Conservation (phyloP, 2,888 invertebrate species). For the Crepidodera aurea region DNA sequence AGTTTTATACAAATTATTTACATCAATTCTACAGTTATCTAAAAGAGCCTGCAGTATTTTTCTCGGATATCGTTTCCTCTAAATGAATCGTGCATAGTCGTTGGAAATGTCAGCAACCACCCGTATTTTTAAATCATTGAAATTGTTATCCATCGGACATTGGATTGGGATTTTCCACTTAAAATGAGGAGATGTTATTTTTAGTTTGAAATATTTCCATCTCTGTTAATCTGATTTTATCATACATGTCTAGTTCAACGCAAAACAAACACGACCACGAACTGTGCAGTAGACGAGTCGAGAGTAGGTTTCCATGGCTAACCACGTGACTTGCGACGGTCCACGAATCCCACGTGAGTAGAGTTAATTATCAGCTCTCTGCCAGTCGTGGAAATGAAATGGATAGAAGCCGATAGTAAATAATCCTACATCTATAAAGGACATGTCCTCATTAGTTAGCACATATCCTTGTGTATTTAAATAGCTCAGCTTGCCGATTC, state of each 20-base stretch:
- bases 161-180: no score
- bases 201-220: conserved; percentile 4
- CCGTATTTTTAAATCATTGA: no score
- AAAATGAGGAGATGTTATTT: no score
- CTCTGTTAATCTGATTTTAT: conserved; percentile 20
- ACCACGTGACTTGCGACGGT: conserved; percentile 42
- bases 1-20: no score
- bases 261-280: conserved; percentile 25
- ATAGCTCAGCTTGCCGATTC: neutral
- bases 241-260: neutral
- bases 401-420: conserved; percentile 25
- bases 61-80: no score
- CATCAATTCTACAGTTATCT: no score
- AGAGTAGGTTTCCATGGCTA: conserved; percentile 22
- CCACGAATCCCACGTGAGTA: conserved; percentile 54
- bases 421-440: conserved; percentile 25
- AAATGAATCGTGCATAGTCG: no score
- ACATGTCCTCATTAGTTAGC: conserved; percentile 12
- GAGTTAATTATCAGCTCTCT: conserved; percentile 52
- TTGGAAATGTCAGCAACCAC: no score
- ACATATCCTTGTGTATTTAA: neutral
- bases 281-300: conserved; percentile 12
- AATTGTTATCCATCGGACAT: no score
- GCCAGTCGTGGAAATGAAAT: conserved; percentile 45
- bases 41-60: no score